Evolutionary conservation across 2,888 invertebrate species (phyloP).

Genomic region (Mythimna lalbum): DNA sequence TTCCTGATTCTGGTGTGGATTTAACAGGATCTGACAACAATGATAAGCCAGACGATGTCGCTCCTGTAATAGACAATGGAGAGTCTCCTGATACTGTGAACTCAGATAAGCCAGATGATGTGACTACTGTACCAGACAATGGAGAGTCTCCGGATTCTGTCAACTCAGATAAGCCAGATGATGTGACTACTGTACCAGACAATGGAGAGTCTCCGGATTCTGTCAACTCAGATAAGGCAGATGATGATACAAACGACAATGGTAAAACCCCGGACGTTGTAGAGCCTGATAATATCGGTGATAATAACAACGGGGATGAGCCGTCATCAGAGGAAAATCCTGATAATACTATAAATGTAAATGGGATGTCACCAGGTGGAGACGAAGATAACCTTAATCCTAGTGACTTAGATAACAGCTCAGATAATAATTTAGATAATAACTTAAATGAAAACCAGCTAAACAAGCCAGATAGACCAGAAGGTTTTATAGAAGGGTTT

Average conservation of each 20-base stretch:
- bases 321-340: neutral
- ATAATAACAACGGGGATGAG: neutral
- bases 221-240: slow-evolving; percentile 11
- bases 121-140: too few relatives aligned
- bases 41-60: slow-evolving; percentile 28
- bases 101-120: slow-evolving; percentile 10
- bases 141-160: too few relatives aligned
- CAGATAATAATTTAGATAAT: neutral
- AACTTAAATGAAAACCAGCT: neutral
- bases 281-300: slow-evolving; percentile 2
- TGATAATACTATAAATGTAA: neutral
- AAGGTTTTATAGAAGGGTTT: slow-evolving; percentile 13
- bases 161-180: slow-evolving; percentile 22
- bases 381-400: neutral
- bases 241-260: slow-evolving; percentile 20
- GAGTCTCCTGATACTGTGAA: neutral
- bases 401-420: neutral
- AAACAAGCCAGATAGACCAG: neutral
- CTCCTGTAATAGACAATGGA: neutral
- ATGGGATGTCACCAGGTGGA: neutral
- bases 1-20: neutral
- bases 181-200: slow-evolving; percentile 18
- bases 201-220: neutral
- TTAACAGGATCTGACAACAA: neutral
- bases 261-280: neutral